These are phyloP conservation scores for Hoplias malabaricus DNA, from an alignment of 2,113 vertebrate species.

Conservation along the genomic window DNA sequence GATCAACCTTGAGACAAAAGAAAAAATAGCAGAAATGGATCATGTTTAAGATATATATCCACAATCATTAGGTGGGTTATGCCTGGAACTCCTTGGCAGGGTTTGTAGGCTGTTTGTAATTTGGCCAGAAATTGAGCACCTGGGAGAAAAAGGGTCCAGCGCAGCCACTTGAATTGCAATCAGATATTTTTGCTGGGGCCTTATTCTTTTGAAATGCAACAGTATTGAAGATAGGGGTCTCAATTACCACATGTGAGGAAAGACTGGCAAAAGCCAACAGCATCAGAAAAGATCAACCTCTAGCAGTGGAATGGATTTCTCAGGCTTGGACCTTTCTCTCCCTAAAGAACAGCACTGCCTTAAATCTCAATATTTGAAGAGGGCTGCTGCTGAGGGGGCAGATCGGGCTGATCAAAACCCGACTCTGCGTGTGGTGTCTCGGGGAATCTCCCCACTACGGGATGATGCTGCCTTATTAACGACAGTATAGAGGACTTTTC, in stretches of 20 bases:
- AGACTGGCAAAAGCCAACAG: slow-evolving; percentile 45
- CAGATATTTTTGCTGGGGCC: slow-evolving; percentile 55
- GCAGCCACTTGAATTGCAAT: slow-evolving; percentile 65
- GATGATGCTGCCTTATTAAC: background rate
- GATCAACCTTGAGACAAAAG: background rate
- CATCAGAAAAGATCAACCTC: slow-evolving; percentile 6
- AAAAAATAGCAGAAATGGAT: background rate
- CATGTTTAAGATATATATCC: background rate
- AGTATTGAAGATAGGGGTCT: slow-evolving; percentile 52
- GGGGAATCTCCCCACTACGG: background rate
- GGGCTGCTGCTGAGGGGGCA: background rate
- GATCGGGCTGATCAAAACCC: background rate
- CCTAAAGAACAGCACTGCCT: slow-evolving; percentile 9
- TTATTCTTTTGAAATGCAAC: slow-evolving; percentile 54
- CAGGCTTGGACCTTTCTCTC: slow-evolving; percentile 7
- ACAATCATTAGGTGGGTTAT: background rate
- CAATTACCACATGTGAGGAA: slow-evolving; percentile 58
- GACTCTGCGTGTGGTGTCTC: background rate
- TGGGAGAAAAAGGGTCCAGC: slow-evolving; percentile 35
- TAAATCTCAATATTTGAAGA: slow-evolving; percentile 13
- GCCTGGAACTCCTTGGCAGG: slow-evolving; percentile 3
- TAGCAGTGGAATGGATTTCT: background rate
- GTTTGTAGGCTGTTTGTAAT: slow-evolving; percentile 49
- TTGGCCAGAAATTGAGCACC: slow-evolving; percentile 38
- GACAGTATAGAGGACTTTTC: background rate